phyloP scores from a whole-genome alignment of 2,113 vertebrate species.

The Struthio camelus region DNA sequence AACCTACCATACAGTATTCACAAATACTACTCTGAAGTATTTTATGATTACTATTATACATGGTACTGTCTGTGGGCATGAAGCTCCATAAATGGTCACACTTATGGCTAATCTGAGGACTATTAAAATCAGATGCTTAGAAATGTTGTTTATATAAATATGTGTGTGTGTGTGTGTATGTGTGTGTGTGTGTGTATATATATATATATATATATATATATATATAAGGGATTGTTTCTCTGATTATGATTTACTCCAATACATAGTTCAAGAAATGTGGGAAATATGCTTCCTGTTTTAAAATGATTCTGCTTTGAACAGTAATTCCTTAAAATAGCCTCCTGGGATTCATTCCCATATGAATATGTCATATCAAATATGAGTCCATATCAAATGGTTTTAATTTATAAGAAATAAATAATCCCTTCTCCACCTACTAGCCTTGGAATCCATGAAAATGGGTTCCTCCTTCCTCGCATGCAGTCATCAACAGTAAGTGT shows the following conservation, averaged over 20 bases:
- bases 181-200: too few species aligned
- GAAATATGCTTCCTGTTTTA: constrained; percentile 23
- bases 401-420: constrained; percentile 38
- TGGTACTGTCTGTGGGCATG: constrained; percentile 56
- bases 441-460: neutral
- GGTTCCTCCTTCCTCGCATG: too few species aligned
- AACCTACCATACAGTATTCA: neutral
- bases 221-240: constrained; percentile 59
- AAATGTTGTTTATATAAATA: neutral
- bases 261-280: constrained; percentile 9
- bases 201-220: too few species aligned
- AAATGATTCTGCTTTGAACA: neutral
- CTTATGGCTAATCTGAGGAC: constrained; percentile 6
- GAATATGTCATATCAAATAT: neutral
- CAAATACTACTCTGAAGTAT: neutral
- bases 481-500: too few species aligned
- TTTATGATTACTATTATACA: neutral
- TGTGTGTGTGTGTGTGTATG: too few species aligned
- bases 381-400: constrained; percentile 19
- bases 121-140: constrained; percentile 4
- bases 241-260: constrained; percentile 17
- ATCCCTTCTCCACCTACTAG: constrained; percentile 34
- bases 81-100: constrained; percentile 7
- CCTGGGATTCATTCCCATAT: neutral
- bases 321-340: constrained; percentile 23